Conservation (phyloP, 2,888 invertebrate species). For the Digitonthophagus gazella region DNA sequence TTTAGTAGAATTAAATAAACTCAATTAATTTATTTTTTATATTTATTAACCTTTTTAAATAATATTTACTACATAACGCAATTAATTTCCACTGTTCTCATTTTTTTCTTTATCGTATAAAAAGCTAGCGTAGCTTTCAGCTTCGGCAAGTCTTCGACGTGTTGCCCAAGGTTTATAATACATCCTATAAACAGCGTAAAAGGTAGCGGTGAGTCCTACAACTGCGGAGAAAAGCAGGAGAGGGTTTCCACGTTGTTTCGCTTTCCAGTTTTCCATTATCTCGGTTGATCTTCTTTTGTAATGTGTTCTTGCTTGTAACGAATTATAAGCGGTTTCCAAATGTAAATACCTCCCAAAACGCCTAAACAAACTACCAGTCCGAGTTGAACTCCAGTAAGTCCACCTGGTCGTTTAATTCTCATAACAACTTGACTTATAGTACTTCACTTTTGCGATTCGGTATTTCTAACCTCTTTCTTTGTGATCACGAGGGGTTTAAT, state of each 20-base stretch:
- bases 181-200: constrained; percentile 33
- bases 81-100: not conserved
- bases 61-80: not conserved
- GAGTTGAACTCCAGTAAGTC: constrained; percentile 42
- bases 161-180: constrained; percentile 36
- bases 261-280: constrained; percentile 25
- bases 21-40: constrained; percentile 17
- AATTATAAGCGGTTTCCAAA: constrained; percentile 48
- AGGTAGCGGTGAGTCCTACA: too few relatives aligned
- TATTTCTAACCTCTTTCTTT: constrained; percentile 21
- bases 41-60: constrained; percentile 13
- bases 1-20: constrained; percentile 19
- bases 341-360: constrained; percentile 46
- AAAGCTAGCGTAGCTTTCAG: constrained; percentile 31
- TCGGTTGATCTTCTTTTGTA: not conserved
- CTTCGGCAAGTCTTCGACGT: constrained; percentile 24
- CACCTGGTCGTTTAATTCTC: constrained; percentile 43
- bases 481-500: constrained; percentile 31
- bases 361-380: constrained; percentile 43
- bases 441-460: constrained; percentile 1
- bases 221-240: too few relatives aligned
- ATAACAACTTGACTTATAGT: constrained; percentile 33
- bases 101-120: constrained; percentile 29
- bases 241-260: constrained; percentile 37
- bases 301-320: constrained; percentile 26